phyloP scores from a whole-genome alignment of 2,113 vertebrate genomes.

The Pachyramphus minor region DNA sequence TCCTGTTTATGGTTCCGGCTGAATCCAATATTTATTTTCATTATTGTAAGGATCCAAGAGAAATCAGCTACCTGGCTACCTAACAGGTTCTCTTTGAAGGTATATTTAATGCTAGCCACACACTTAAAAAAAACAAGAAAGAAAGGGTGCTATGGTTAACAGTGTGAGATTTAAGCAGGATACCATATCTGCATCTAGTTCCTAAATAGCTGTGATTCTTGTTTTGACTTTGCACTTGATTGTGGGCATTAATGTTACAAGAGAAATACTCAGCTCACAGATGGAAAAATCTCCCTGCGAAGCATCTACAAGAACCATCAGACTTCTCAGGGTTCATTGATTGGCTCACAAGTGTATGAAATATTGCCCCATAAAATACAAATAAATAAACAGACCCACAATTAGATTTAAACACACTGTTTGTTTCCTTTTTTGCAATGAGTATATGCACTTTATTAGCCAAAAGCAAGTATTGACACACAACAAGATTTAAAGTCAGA shows the following conservation, averaged over 20 bases:
- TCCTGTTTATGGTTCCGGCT: neutral
- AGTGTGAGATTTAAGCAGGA: neutral
- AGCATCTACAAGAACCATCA: neutral
- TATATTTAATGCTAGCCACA: conserved; percentile 7
- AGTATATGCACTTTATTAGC: neutral
- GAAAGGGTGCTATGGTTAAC: neutral
- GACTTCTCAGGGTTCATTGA: neutral
- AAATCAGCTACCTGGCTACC: conserved; percentile 6
- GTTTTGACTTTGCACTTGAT: neutral
- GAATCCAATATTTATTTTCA: conserved; percentile 20
- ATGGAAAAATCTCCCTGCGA: neutral
- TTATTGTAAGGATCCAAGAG: conserved; percentile 10
- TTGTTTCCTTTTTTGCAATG: neutral
- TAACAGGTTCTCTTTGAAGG: conserved; percentile 19
- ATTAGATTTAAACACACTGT: neutral
- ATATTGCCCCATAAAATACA: neutral
- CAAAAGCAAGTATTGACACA: neutral
- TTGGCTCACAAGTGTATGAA: neutral
- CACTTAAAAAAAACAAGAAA: neutral
- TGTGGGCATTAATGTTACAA: neutral
- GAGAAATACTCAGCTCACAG: neutral
- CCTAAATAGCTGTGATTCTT: neutral
- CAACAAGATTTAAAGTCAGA: neutral
- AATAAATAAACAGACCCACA: neutral
- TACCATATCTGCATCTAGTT: neutral